Evolutionary conservation across 2,797 vertebrate genomes (phyloP).

Genomic region (Phalloptychus januarius): DNA sequence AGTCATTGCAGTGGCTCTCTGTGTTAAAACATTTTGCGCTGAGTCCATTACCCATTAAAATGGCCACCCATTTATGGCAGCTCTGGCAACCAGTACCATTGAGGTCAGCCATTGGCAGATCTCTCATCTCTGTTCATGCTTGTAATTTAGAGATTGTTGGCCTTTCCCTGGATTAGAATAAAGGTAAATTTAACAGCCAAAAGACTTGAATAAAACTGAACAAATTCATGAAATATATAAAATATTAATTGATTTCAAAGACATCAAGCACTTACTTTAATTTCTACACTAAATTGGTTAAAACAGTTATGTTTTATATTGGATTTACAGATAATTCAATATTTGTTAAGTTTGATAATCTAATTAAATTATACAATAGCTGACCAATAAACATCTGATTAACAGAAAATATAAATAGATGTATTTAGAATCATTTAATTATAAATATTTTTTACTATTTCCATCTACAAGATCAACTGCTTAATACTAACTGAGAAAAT

Average conservation of each 20-base stretch:
- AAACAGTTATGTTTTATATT: neutral
- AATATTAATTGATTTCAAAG: neutral
- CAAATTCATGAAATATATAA: neutral
- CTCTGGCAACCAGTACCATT: neutral
- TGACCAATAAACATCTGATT: neutral
- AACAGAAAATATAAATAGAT: neutral
- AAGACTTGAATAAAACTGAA: neutral
- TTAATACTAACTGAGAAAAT: neutral
- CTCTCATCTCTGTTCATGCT: neutral
- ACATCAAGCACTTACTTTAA: neutral
- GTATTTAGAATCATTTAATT: neutral
- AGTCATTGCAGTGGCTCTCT: neutral
- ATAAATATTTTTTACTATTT: neutral
- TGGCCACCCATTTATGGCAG: neutral
- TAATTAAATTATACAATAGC: neutral
- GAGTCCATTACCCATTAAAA: neutral
- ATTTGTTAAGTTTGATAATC: neutral
- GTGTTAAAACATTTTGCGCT: neutral
- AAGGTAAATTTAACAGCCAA: neutral
- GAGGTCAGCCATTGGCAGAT: neutral
- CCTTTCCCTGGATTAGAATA: neutral
- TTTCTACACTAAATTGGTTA: neutral
- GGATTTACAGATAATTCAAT: neutral
- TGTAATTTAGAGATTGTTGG: neutral
- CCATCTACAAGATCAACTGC: neutral